phyloP scores from a whole-genome alignment of 2,888 invertebrate species.

The Cepaea hortensis region DNA sequence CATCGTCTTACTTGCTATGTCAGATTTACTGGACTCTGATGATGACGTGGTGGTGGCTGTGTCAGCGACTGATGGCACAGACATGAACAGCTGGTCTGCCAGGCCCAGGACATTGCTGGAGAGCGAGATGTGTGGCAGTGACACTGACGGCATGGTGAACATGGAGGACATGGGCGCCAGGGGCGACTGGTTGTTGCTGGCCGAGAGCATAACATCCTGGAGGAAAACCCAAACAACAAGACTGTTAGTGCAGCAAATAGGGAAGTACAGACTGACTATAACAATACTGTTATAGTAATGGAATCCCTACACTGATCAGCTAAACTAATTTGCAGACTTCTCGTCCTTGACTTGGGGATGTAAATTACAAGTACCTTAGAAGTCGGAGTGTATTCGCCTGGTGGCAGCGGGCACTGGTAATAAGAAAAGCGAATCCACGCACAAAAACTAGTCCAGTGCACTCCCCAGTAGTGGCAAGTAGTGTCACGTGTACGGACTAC shows the following conservation, averaged over 20 bases:
- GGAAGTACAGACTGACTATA: not conserved
- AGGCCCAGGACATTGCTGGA: slow-evolving; percentile 65
- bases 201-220: slow-evolving; percentile 76
- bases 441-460: no score
- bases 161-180: slow-evolving; percentile 72
- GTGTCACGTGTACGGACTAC: no score
- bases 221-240: slow-evolving; percentile 38
- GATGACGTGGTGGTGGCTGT: slow-evolving; percentile 58
- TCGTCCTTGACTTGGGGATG: no score
- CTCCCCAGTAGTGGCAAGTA: no score
- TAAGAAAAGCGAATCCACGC: no score
- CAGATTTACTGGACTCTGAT: slow-evolving; percentile 59
- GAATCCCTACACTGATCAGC: not conserved
- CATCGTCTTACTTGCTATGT: slow-evolving; percentile 61
- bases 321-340: no score
- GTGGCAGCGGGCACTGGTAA: no score
- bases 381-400: no score
- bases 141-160: slow-evolving; percentile 72
- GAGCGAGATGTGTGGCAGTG: slow-evolving; percentile 68
- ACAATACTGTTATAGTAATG: not conserved
- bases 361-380: no score
- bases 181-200: slow-evolving; percentile 74
- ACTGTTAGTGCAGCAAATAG: not conserved
- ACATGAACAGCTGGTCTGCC: slow-evolving; percentile 71
- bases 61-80: slow-evolving; percentile 68